Conservation (phyloP, 2,888 invertebrate species). For the Apoda limacodes region DNA sequence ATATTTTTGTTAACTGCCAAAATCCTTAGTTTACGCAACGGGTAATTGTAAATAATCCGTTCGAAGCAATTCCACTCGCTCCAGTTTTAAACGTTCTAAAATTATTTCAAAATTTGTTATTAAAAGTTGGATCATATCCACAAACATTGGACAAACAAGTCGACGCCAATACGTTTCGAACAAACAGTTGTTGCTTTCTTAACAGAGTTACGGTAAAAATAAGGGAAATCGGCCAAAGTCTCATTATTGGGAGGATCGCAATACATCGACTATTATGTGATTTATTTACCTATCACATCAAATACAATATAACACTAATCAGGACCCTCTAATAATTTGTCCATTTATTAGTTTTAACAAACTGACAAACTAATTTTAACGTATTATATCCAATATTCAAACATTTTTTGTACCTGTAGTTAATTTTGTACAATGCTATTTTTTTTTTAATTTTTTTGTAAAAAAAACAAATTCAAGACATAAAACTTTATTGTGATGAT, state of each 20-base stretch:
- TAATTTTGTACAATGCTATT: slow-evolving; percentile 35
- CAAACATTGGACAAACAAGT: too few relatives aligned
- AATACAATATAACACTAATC: slow-evolving; percentile 56
- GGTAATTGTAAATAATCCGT: too few relatives aligned
- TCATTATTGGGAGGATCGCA: slow-evolving; percentile 43
- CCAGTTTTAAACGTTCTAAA: too few relatives aligned
- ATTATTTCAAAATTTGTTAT: too few relatives aligned
- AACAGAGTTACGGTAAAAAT: slow-evolving; percentile 29
- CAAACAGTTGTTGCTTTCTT: slow-evolving; percentile 20
- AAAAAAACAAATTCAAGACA: too few relatives aligned
- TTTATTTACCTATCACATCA: slow-evolving; percentile 46
- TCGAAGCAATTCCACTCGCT: too few relatives aligned
- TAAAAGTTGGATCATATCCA: too few relatives aligned
- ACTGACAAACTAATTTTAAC: slow-evolving; percentile 51
- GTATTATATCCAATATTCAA: too few relatives aligned
- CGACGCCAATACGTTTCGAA: background rate
- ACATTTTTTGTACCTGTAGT: slow-evolving; percentile 34
- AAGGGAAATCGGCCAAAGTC: slow-evolving; percentile 50
- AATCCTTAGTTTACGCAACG: too few relatives aligned
- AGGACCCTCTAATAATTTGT: slow-evolving; percentile 42
- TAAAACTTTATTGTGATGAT: too few relatives aligned
- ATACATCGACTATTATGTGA: slow-evolving; percentile 58
- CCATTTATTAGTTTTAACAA: slow-evolving; percentile 55
- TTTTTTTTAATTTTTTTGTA: too few relatives aligned
- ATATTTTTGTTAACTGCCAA: too few relatives aligned